Percentiles rank a stretch among this genome's conserved stretches.
Conservation (phyloP, 1,140 invertebrate genomes). For the Chlorops oryzae region DNA sequence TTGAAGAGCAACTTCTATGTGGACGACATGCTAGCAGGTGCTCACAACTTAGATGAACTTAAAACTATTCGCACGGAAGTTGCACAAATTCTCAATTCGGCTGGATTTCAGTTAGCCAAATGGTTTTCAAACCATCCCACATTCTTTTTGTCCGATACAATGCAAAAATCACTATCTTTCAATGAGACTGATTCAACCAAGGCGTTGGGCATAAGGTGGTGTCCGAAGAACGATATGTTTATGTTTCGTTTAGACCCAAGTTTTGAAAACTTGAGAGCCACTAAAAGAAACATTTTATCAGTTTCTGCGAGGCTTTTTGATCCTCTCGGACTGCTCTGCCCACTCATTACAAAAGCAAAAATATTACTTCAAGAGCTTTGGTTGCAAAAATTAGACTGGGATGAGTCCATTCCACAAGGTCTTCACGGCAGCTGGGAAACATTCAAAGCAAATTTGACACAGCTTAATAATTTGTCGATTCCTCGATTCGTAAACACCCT, state of each 20-base stretch:
- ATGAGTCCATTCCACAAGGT: conserved; percentile 34
- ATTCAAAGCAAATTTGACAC: conserved; percentile 11
- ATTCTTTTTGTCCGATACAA: background rate
- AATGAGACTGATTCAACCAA: background rate
- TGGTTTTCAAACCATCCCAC: conserved; percentile 7
- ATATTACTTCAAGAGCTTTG: conserved; percentile 48
- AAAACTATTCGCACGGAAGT: background rate
- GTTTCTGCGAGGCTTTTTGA: conserved; percentile 42
- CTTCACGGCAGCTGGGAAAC: conserved; percentile 21
- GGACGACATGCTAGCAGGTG: background rate
- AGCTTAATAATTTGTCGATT: conserved; percentile 24
- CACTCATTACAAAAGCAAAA: conserved; percentile 43
- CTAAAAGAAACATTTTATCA: conserved; percentile 18
- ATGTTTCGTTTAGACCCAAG: background rate
- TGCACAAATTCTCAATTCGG: background rate
- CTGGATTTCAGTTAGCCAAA: background rate
- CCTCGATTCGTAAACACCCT: too few relatives aligned
- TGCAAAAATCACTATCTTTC: background rate
- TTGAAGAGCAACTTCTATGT: conserved; percentile 25
- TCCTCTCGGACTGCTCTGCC: conserved; percentile 46
- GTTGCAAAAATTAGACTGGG: conserved; percentile 44
- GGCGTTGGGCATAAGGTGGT: background rate
- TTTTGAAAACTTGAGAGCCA: background rate
- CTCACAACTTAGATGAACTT: background rate
- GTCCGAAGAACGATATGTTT: conserved; percentile 3